Conservation (phyloP, 1,140 invertebrate species). For the Sycophaga agraensis region DNA sequence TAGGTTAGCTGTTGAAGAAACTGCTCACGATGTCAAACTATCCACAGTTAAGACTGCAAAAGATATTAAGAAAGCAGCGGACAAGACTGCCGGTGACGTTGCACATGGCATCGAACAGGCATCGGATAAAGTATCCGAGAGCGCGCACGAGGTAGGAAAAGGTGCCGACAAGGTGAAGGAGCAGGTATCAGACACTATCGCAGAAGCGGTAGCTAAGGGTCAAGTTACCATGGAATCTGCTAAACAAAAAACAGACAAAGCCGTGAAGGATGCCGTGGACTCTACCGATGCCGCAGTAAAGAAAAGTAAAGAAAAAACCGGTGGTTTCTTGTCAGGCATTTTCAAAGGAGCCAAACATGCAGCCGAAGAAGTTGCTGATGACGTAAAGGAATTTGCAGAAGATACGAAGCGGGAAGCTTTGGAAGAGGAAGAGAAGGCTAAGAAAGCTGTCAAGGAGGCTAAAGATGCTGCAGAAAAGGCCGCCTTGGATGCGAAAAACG, state of each 20-base stretch:
- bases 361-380: constrained; percentile 30
- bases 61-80: constrained; percentile 25
- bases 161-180: constrained; percentile 4
- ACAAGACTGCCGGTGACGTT: neutral
- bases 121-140: neutral
- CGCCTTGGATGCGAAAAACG: neutral
- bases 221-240: neutral
- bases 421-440: constrained; percentile 12
- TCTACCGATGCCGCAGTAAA: constrained; percentile 18
- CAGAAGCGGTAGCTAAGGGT: neutral
- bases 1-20: constrained; percentile 17
- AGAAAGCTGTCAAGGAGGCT: constrained; percentile 1
- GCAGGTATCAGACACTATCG: neutral
- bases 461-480: neutral
- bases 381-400: constrained; percentile 32
- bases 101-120: no score
- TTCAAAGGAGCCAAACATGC: constrained; percentile 41
- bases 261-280: constrained; percentile 29
- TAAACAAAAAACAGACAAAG: neutral
- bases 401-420: constrained; percentile 35
- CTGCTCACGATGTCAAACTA: constrained; percentile 26
- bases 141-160: neutral
- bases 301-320: constrained; percentile 39
- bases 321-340: constrained; percentile 40
- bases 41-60: neutral